Evolutionary conservation across 2,888 invertebrate species (phyloP).

Genomic region (Pinctada fucata): DNA sequence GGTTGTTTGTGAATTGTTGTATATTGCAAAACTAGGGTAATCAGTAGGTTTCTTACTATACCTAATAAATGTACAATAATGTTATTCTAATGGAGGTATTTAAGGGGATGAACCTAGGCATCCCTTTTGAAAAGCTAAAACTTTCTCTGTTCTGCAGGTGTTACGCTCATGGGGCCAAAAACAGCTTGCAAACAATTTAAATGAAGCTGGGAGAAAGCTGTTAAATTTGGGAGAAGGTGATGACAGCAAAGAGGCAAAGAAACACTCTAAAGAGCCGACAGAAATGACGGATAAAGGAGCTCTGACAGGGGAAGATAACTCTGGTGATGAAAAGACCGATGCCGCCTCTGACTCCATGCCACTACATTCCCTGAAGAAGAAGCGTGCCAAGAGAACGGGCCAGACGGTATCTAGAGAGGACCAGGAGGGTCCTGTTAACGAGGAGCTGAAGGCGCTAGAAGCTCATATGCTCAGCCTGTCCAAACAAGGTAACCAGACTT

Average conservation of each 20-base stretch:
- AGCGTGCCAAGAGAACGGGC: slow-evolving; percentile 43
- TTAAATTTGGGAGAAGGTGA: slow-evolving; percentile 60
- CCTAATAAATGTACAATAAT: no score
- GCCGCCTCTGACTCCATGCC: slow-evolving; percentile 37
- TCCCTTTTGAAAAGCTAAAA: neutral
- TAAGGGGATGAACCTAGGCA: no score
- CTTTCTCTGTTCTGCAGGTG: slow-evolving; percentile 52
- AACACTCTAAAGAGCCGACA: slow-evolving; percentile 17
- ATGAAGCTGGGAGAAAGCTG: slow-evolving; percentile 71
- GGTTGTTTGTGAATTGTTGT: neutral
- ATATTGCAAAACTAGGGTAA: neutral
- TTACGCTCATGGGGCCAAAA: slow-evolving; percentile 74
- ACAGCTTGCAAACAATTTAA: slow-evolving; percentile 68
- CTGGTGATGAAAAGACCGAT: slow-evolving; percentile 21
- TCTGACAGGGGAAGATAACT: slow-evolving; percentile 25
- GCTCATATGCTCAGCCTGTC: slow-evolving; percentile 73
- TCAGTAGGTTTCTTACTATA: neutral
- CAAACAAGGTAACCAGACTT: slow-evolving; percentile 65
- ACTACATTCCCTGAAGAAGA: slow-evolving; percentile 63
- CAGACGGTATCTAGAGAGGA: slow-evolving; percentile 57
- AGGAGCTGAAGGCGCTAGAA: slow-evolving; percentile 74
- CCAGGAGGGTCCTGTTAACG: slow-evolving; percentile 66
- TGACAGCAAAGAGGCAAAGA: slow-evolving; percentile 34
- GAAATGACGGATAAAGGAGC: slow-evolving; percentile 30
- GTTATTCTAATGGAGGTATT: no score